phyloP scores from a whole-genome alignment of 2,113 vertebrate species.

The Struthidea cinerea region DNA sequence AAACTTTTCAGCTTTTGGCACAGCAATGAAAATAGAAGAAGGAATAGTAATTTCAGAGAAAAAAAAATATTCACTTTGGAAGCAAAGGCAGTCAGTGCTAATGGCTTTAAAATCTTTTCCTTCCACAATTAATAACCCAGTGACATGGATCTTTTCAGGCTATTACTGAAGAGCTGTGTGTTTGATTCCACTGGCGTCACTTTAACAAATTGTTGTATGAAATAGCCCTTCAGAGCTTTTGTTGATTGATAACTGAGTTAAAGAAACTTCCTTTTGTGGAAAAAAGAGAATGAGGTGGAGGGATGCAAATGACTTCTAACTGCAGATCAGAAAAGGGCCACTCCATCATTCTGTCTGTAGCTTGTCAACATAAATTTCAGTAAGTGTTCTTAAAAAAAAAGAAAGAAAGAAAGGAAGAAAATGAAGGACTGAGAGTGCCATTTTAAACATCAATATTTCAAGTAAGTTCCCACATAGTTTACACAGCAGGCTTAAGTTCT shows the following conservation, averaged over 20 bases:
- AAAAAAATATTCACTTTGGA: background rate
- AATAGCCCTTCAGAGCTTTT: conserved; percentile 34
- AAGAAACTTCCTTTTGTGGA: conserved; percentile 23
- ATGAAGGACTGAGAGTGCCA: background rate
- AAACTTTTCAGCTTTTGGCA: background rate
- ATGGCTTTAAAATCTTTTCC: conserved; percentile 27
- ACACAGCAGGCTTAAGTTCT: background rate
- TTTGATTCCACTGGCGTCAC: conserved; percentile 1
- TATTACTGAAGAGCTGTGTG: conserved; percentile 30
- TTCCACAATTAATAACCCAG: conserved; percentile 37
- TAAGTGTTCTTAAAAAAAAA: background rate
- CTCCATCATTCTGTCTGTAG: conserved; percentile 35
- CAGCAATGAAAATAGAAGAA: background rate
- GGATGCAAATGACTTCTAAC: conserved; percentile 47
- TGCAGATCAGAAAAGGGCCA: conserved; percentile 16
- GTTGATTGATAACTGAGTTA: conserved; percentile 52
- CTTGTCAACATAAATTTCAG: conserved; percentile 25
- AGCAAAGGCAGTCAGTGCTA: background rate
- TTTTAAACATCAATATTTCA: conserved; percentile 20
- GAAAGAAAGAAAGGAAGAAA: background rate
- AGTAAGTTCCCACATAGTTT: background rate
- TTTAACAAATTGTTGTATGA: conserved; percentile 52
- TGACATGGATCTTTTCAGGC: conserved; percentile 38
- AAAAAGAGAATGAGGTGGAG: background rate
- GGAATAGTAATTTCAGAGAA: background rate